These are phyloP conservation scores for Selene dorsalis DNA, from an alignment of 2,797 vertebrate genomes.

Conservation along the genomic window DNA sequence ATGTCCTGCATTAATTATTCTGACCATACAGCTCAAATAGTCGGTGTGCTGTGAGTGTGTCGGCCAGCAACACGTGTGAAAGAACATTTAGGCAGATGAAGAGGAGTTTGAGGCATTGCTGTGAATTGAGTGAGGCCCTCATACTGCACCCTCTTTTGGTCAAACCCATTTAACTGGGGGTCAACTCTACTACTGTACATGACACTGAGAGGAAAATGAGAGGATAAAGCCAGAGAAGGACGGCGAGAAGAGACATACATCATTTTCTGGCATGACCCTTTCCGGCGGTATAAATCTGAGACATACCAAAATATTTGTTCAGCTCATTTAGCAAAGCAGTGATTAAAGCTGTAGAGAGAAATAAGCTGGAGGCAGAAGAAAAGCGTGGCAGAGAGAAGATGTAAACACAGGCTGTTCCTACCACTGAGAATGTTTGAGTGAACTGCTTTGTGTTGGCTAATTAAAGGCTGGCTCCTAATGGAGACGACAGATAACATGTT, in stretches of 20 bases:
- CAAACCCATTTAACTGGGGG: slow-evolving; percentile 73
- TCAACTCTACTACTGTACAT: slow-evolving; percentile 58
- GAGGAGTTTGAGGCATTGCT: slow-evolving; percentile 74
- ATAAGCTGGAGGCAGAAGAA: slow-evolving; percentile 27
- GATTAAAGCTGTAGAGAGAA: slow-evolving; percentile 2
- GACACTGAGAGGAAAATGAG: slow-evolving; percentile 53
- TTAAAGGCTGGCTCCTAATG: slow-evolving; percentile 47
- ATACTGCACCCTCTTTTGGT: slow-evolving; percentile 79
- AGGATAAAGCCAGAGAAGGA: background rate
- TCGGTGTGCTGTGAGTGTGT: slow-evolving; percentile 74
- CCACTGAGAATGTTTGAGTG: slow-evolving; percentile 40
- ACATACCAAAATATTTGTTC: slow-evolving; percentile 29
- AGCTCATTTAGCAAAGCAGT: slow-evolving; percentile 31
- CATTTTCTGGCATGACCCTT: background rate
- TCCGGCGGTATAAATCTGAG: slow-evolving; percentile 8
- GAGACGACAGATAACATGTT: slow-evolving; percentile 49
- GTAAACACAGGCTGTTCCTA: slow-evolving; percentile 57
- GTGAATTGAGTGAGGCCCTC: slow-evolving; percentile 78
- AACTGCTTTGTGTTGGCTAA: slow-evolving; percentile 50
- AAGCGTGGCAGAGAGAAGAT: slow-evolving; percentile 20
- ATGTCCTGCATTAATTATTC: slow-evolving; percentile 75
- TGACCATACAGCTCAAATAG: slow-evolving; percentile 68
- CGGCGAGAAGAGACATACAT: background rate
- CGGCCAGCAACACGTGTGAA: slow-evolving; percentile 60
- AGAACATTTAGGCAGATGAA: slow-evolving; percentile 69